Conservation (phyloP, 2,797 vertebrate genomes). For the Lates japonicus region DNA sequence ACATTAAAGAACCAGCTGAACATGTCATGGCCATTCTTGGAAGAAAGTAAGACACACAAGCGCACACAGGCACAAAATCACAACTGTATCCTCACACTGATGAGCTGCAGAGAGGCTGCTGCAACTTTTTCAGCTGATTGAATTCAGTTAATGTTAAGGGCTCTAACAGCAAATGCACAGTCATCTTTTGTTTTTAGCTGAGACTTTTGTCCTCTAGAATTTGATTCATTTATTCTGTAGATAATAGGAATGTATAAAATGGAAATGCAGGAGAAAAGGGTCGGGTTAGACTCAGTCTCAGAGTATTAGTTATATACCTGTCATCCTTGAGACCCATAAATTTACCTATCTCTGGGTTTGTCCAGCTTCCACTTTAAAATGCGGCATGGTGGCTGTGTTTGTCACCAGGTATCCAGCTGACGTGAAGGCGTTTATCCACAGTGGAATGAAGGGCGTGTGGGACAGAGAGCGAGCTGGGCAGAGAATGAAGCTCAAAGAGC, state of each 20-base stretch:
- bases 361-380: background rate
- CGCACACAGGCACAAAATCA: background rate
- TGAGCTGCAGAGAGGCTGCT: background rate
- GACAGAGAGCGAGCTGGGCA: conserved; percentile 86
- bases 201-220: background rate
- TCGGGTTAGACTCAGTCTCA: background rate
- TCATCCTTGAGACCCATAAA: background rate
- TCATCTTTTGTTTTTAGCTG: too few species aligned
- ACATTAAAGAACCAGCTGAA: conserved; percentile 90
- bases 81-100: too few species aligned
- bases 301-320: background rate
- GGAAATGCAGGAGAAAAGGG: background rate
- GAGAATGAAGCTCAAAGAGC: conserved; percentile 88
- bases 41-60: conserved; percentile 81
- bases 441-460: conserved; percentile 90
- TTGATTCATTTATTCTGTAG: background rate
- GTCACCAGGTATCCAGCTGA: conserved; percentile 88
- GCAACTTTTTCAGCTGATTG: background rate
- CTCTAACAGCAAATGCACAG: too few species aligned
- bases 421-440: conserved; percentile 82
- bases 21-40: conserved; percentile 90
- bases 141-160: background rate
- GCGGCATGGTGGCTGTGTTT: background rate
- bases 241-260: background rate
- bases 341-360: background rate